These are phyloP conservation scores for Phocides pigmalion DNA, from an alignment of 1,140 invertebrate species.

Conservation along the genomic window DNA sequence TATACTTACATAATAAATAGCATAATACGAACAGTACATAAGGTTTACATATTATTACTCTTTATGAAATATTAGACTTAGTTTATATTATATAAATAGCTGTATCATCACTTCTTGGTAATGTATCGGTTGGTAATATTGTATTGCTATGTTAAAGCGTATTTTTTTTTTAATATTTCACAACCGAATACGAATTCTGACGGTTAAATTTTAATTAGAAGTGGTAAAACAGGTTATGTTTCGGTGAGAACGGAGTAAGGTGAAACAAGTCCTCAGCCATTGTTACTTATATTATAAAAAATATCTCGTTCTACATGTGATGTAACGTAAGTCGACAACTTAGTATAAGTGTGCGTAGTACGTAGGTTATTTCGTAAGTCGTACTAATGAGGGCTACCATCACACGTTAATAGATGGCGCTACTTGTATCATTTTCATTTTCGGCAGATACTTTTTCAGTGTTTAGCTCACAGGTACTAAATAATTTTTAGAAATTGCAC, in stretches of 20 bases:
- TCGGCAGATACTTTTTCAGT: too few relatives aligned
- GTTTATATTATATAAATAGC: too few relatives aligned
- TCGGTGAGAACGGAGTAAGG: conserved; percentile 53
- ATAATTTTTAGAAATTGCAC: too few relatives aligned
- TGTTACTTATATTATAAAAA: conserved; percentile 68
- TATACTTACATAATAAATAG: conserved; percentile 18
- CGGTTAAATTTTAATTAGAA: conserved; percentile 10
- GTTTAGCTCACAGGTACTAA: too few relatives aligned
- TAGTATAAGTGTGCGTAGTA: conserved; percentile 60
- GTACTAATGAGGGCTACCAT: conserved; percentile 26
- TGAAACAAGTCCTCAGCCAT: conserved; percentile 56
- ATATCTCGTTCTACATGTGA: conserved; percentile 81
- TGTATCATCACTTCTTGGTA: conserved; percentile 22
- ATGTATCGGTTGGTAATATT: background rate
- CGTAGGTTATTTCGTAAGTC: conserved; percentile 56
- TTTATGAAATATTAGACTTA: background rate
- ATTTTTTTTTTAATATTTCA: background rate
- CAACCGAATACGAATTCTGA: background rate
- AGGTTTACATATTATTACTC: conserved; percentile 11
- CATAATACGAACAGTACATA: conserved; percentile 27
- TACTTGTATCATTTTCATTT: too few relatives aligned
- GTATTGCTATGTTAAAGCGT: too few relatives aligned
- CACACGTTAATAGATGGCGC: conserved; percentile 2
- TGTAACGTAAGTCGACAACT: conserved; percentile 67
- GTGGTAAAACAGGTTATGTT: conserved; percentile 17